Base-by-base conservation (phyloP, 2,797 vertebrate genomes). In the Spinus olivaceus region DNA sequence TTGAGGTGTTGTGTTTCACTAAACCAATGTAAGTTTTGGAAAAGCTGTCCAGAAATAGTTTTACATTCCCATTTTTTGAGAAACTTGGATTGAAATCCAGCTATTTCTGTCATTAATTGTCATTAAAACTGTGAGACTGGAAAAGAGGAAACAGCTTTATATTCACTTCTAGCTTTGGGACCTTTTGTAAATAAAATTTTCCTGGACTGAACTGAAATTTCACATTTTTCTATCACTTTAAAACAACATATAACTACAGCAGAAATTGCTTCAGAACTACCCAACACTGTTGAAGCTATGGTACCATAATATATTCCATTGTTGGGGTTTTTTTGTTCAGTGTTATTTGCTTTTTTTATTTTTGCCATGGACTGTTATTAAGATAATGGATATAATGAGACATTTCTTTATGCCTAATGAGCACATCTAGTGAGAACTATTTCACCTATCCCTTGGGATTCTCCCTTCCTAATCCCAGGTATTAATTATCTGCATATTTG, bases 401-500 rank as follows among this genome's bases (percentile, higher is more conserved):
- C 16, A 35, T 80, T 87, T 72, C 35, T 80, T 84, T 78, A 56
- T 74, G 60, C 83, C 46, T 85, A 4, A 81, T 66, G 83, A 84
- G 32, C n/a, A 86, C 28, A 37, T 51, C 49, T 76, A 69, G 32
- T 42, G 33, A 66, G 56, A 70, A 12, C 41, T 66, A 59, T 60
- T 86, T 88, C 42, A 92, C 47, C 30, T 72, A 8, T 27, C 69
- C 57, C 50, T 72, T 33, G 71, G 51, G 86, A 88, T 46, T 90
- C 32, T 86, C 23, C 39, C 25, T 65, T 71, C 53, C 56, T 70
- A 23, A 76, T 76, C 28, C 44, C 66, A 63, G 72, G n/a, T 54
- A 84, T 56, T 70, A 95, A 79, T 92, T 94, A 78, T 90, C 80
- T 76, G 46, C 50, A 21, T 78, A 44, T 94, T 88, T 94, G 25